Base-by-base conservation (phyloP, 2,113 vertebrate species). In the Brachionichthys hirsutus region DNA sequence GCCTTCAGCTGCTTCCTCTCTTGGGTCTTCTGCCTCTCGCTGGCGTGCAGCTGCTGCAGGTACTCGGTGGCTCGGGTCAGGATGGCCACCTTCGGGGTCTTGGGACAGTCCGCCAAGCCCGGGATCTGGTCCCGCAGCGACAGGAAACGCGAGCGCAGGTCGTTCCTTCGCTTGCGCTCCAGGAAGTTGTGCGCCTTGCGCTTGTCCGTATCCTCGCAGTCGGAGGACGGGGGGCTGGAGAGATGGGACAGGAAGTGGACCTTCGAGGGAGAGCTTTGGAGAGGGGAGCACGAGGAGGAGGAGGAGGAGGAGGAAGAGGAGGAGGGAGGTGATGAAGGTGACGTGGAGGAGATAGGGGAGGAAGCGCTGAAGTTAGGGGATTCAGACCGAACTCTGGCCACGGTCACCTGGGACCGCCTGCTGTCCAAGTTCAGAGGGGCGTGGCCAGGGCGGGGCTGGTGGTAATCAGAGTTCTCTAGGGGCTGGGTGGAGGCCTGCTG, bases 131-230 rank as follows among this genome's bases (percentile, higher is more conserved):
- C 95, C 79, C 95, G 87, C 67, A 98, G 84, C 0, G 93, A 94
- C 84, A 96, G 87, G 83, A 98, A 98, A 1, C 97, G 90, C 0
- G 95, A 98, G 51, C 97, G 95, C 40, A 98, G 91, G 77, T 98
- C 96, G 0, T 98, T 97, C 40, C 96, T 91, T 1, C 97, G 87
- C 74, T 98, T 97, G 62, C 97, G 93, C 75, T 98, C 97, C 63
- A 98, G 87, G 71, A 91, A 96, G 60, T 98, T 98, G 89, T 98
- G 97, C 36, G 97, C 97, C 89, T 92, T 95, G 74, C 97, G 93
- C 77, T 95, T 95, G 90, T 94, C 95, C 41, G 94, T 90, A 0
- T 98, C 96, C 81, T 98, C 96, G 1, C 92, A 92, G 85, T 98
- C 95, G 0, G 96, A 98, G 41, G 93, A 90, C 38, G 93, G 92